Conservation (phyloP, 1,140 invertebrate species). For the Dufourea novaeangliae region DNA sequence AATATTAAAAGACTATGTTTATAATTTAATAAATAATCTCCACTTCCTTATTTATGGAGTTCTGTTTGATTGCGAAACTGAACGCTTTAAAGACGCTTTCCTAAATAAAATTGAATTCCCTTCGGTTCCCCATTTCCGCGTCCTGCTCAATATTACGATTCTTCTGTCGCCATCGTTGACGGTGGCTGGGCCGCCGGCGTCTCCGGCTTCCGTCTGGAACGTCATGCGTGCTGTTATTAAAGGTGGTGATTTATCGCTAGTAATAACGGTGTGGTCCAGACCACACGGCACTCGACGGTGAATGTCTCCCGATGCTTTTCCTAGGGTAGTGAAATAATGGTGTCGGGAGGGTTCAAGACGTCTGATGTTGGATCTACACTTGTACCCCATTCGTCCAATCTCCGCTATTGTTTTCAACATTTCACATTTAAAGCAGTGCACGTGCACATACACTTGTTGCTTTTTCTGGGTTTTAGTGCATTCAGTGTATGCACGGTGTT, state of each 20-base stretch:
- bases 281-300: slow-evolving; percentile 64
- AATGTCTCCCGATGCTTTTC: slow-evolving; percentile 66
- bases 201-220: slow-evolving; percentile 64
- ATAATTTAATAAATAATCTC: too few relatives aligned
- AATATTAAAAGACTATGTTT: too few relatives aligned
- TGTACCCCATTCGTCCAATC: neutral
- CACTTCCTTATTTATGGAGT: too few relatives aligned
- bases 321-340: slow-evolving; percentile 20
- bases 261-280: slow-evolving; percentile 80
- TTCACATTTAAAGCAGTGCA: too few relatives aligned
- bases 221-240: slow-evolving; percentile 78
- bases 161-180: slow-evolving; percentile 22
- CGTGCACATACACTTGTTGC: too few relatives aligned
- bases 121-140: neutral
- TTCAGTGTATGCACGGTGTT: too few relatives aligned
- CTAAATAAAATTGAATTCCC: neutral
- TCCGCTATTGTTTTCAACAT: too few relatives aligned
- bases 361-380: neutral
- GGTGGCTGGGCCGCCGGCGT: slow-evolving; percentile 30
- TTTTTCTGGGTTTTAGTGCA: too few relatives aligned
- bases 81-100: neutral
- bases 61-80: too few relatives aligned
- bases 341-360: slow-evolving; percentile 17
- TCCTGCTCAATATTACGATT: slow-evolving; percentile 4
- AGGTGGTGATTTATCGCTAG: slow-evolving; percentile 80